A percentile compares a stretch with the other conserved stretches of the same genome.
phyloP scores from a whole-genome alignment of 1,140 invertebrate genomes.

The Gonioctena quinquepunctata region DNA sequence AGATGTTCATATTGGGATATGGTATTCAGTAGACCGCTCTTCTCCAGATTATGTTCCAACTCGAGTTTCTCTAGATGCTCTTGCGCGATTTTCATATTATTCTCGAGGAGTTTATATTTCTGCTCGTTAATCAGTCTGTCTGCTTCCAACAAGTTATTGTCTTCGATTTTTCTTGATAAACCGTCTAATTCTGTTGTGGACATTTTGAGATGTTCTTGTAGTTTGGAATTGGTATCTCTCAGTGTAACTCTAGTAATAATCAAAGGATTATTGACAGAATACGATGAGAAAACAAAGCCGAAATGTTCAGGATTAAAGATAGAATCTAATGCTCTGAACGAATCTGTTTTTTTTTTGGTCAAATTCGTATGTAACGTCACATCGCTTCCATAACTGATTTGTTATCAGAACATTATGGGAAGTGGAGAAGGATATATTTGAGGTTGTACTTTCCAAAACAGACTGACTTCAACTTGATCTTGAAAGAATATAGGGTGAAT shows the following conservation, averaged over 20 bases:
- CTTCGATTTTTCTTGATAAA: constrained; percentile 28
- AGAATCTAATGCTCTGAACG: no score
- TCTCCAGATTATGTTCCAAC: constrained; percentile 19
- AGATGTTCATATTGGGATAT: constrained; percentile 20
- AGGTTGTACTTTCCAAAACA: no score
- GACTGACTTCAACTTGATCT: no score
- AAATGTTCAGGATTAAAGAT: no score
- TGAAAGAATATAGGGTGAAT: no score
- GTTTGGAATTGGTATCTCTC: constrained; percentile 15
- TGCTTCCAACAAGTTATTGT: neutral
- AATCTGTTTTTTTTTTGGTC: no score
- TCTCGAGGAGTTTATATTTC: constrained; percentile 19
- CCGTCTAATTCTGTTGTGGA: constrained; percentile 23
- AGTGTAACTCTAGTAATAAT: neutral
- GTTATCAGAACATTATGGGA: no score
- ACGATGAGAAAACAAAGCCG: no score
- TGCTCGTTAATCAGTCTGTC: constrained; percentile 14
- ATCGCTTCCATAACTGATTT: no score
- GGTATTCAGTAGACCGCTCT: constrained; percentile 13
- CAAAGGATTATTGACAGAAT: no score
- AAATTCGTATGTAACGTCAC: no score
- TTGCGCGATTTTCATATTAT: constrained; percentile 3
- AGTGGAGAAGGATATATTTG: no score
- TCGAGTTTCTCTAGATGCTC: constrained; percentile 20
- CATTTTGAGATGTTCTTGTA: constrained; percentile 28